Percentiles rank a stretch among this genome's conserved stretches.
Evolutionary conservation across 2,797 vertebrate species (phyloP).

Genomic region (Cirrhinus mrigala): DNA sequence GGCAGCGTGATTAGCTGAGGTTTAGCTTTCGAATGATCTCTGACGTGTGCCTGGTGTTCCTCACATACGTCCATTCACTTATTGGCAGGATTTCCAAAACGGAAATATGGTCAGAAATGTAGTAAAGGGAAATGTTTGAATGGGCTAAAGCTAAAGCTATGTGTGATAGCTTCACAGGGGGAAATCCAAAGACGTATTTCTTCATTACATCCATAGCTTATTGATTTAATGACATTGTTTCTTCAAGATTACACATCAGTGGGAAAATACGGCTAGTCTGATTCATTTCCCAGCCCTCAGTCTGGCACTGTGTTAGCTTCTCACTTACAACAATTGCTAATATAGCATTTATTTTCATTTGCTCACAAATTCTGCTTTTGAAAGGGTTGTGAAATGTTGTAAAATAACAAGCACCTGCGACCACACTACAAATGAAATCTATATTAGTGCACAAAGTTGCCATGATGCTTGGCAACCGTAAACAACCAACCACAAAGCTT

Average conservation of each 20-base stretch:
- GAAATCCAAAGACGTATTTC: conserved; percentile 77
- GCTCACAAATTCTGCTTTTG: neutral
- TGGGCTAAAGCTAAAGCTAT: conserved; percentile 78
- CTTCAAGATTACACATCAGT: conserved; percentile 82
- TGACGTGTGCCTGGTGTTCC: conserved; percentile 43
- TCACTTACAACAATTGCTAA: neutral
- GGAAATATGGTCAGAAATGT: neutral
- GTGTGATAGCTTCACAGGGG: conserved; percentile 80
- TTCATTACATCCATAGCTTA: conserved; percentile 83
- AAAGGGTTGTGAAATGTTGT: neutral
- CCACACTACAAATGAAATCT: neutral
- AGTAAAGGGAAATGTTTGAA: conserved; percentile 74
- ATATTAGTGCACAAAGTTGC: neutral
- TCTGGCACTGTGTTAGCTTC: conserved; percentile 2
- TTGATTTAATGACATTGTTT: conserved; percentile 90
- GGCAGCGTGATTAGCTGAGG: conserved; percentile 50
- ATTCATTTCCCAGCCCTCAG: conserved; percentile 67
- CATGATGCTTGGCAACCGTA: neutral
- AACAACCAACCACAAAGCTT: too few relatives aligned
- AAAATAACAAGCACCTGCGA: neutral
- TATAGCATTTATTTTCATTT: neutral
- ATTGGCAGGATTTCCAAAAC: neutral
- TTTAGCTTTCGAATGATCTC: conserved; percentile 38
- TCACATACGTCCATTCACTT: conserved; percentile 27
- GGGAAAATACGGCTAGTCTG: conserved; percentile 77